Evolutionary conservation across 1,140 invertebrate genomes (phyloP).

Genomic region (Bombus consobrinus): DNA sequence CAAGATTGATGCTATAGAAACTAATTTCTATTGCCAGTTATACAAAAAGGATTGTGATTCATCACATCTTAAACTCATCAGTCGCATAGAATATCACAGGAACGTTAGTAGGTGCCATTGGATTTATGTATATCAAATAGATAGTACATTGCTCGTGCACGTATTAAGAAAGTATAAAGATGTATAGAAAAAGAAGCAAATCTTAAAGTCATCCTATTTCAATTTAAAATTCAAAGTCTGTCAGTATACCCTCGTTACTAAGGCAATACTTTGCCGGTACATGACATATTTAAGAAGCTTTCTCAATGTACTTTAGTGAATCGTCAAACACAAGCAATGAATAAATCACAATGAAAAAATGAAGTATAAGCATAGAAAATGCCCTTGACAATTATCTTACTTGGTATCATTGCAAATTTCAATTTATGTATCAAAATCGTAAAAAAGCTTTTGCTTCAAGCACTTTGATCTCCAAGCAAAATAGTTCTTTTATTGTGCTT

Average conservation of each 20-base stretch:
- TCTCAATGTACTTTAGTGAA: background rate
- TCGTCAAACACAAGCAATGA: background rate
- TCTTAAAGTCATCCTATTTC: background rate
- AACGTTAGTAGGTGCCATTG: slow-evolving; percentile 54
- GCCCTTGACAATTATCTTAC: slow-evolving; percentile 23
- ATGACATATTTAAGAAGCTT: background rate
- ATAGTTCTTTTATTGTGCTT: slow-evolving; percentile 5
- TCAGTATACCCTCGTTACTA: background rate
- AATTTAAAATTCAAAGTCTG: slow-evolving; percentile 3
- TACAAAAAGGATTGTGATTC: slow-evolving; percentile 41
- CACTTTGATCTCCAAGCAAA: slow-evolving; percentile 1
- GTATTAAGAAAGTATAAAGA: background rate
- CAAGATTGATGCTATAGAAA: slow-evolving; percentile 31
- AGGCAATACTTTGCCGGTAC: background rate
- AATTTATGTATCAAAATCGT: slow-evolving; percentile 31
- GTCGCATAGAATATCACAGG: slow-evolving; percentile 60
- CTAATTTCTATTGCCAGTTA: slow-evolving; percentile 10
- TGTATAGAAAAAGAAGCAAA: background rate
- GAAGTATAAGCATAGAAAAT: slow-evolving; percentile 30
- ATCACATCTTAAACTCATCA: slow-evolving; percentile 49
- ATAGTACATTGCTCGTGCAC: slow-evolving; percentile 20
- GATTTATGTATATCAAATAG: slow-evolving; percentile 20
- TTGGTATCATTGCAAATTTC: slow-evolving; percentile 17
- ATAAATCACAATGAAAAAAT: slow-evolving; percentile 3
- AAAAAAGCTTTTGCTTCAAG: slow-evolving; percentile 11